Conservation (phyloP, 2,113 vertebrate species). For the Jaculus jaculus region DNA sequence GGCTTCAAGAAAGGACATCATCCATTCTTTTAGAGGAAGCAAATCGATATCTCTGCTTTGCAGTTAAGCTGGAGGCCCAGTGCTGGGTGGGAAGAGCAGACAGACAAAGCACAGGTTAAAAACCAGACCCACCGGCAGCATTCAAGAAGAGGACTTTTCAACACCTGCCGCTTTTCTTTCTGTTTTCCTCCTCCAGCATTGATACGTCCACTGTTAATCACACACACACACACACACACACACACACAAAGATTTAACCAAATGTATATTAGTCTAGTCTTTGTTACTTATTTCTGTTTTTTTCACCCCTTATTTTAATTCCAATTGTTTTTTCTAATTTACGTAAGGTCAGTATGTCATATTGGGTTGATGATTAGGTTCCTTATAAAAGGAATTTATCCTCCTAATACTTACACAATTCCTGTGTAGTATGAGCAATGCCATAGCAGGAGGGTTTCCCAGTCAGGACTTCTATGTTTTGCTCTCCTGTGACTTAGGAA, state of each 20-base stretch:
- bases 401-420: slow-evolving; percentile 59
- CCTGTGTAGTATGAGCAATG: slow-evolving; percentile 60
- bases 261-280: not conserved
- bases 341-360: slow-evolving; percentile 36
- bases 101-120: slow-evolving; percentile 39
- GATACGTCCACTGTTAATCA: slow-evolving; percentile 24
- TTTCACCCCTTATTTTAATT: not conserved
- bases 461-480: slow-evolving; percentile 47
- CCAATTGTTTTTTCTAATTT: slow-evolving; percentile 40
- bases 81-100: not conserved
- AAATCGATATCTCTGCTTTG: slow-evolving; percentile 62
- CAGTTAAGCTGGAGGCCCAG: slow-evolving; percentile 18
- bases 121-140: not conserved
- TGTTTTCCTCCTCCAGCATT: not conserved
- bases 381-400: slow-evolving; percentile 44
- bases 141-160: slow-evolving; percentile 33
- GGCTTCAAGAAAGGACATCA: slow-evolving; percentile 55
- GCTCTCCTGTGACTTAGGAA: slow-evolving; percentile 66
- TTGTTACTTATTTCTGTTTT: slow-evolving; percentile 56
- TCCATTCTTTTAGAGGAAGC: slow-evolving; percentile 58
- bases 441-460: slow-evolving; percentile 49
- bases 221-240: not conserved
- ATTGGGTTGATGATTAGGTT: slow-evolving; percentile 32
- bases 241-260: not conserved
- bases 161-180: slow-evolving; percentile 23